Evolutionary conservation across 2,888 invertebrate genomes (phyloP), one percentile per base, ranked within the genome.

Genomic region (Atherix ibis): DNA sequence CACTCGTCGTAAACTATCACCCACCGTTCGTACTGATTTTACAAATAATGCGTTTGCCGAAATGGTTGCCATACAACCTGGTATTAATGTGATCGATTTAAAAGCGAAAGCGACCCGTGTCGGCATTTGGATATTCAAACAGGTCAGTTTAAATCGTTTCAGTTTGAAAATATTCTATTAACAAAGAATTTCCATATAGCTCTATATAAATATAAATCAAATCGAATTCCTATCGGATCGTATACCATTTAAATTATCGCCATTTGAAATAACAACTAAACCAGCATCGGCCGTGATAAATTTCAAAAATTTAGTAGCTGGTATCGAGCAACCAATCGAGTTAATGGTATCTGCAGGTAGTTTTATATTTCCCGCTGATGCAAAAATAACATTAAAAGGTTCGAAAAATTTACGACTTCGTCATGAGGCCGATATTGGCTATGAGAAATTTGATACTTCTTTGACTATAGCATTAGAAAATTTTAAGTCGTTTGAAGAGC

Each of bases 281-380:
- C 67, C 69, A 3, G 64, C 60, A 2, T 53, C 67, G 46, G 56
- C 64, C 47, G 48, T 71, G 46, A 54, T 74, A 51, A 62, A 64
- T 52, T 47, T 68, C 29, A 76, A 76, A 42, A 80, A 84, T 46
- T 63, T 89, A 29, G 67, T 89, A 5, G 83, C 85, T 1, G 88
- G 88, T 0, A 66, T 87, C 41, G 74, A 78, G 45, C 87, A 88
- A 55, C 67, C 71, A 14, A 73, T 88, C 63, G 71, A 75, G 44
- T 51, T 89, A 34, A 71, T 75, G 27, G 70, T 89, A 12, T 72
- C 73, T 0, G 79, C 81, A 41, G 88, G 88, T 3, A 87, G 85
- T 58, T 73, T 76, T 37, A 67, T 66, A 40, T 74, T 88, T 50
- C 67, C 71, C 29, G 60, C 76, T 49, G 79, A 79, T 54, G 62